Conservation (phyloP, 2,888 invertebrate genomes). For the Chirona hameri region DNA sequence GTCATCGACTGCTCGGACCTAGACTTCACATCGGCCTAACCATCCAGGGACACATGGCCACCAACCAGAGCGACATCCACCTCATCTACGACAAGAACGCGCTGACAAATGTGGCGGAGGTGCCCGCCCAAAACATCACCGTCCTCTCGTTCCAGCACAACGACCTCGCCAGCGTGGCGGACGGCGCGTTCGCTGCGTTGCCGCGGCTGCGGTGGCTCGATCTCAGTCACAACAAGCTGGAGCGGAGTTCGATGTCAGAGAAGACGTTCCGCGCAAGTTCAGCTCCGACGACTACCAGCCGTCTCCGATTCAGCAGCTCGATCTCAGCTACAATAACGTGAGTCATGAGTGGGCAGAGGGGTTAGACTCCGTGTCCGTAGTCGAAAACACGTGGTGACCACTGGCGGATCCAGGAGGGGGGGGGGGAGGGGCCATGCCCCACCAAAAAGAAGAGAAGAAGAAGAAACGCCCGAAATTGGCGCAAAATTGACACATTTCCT, state of each 20-base stretch:
- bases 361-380: too few species aligned
- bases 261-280: not conserved
- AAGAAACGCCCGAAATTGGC: too few species aligned
- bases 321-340: constrained; percentile 75
- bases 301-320: constrained; percentile 68
- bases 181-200: not conserved
- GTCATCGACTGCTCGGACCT: not conserved
- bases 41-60: not conserved
- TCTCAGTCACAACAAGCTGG: not conserved
- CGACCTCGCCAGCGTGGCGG: not conserved
- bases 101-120: not conserved
- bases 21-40: not conserved
- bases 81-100: not conserved
- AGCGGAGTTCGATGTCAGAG: not conserved
- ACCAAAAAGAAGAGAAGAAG: too few species aligned
- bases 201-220: not conserved
- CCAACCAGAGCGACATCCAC: not conserved
- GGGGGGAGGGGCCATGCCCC: too few species aligned
- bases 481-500: too few species aligned
- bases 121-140: not conserved
- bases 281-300: not conserved
- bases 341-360: constrained; percentile 48
- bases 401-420: too few species aligned
- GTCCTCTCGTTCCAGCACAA: not conserved
- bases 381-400: too few species aligned